phyloP scores from a whole-genome alignment of 2,113 vertebrate species.

The Thalassarche chlororhynchos region DNA sequence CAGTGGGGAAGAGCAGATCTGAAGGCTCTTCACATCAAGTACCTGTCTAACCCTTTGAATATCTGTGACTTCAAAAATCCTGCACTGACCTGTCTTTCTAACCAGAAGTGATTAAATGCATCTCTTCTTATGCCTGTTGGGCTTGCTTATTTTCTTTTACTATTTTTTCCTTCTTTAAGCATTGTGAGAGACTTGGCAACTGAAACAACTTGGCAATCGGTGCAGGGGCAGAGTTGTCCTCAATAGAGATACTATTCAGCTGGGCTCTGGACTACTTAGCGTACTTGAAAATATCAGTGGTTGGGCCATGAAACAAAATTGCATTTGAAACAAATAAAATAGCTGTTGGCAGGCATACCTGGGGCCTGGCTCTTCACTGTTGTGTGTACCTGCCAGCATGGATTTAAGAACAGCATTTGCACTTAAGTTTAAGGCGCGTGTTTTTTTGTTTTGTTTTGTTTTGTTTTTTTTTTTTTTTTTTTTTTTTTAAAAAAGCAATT shows the following conservation, averaged over 20 bases:
- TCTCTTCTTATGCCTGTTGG: neutral
- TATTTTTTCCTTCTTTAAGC: neutral
- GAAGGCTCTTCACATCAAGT: neutral
- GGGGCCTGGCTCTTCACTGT: neutral
- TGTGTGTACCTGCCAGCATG: neutral
- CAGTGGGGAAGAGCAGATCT: neutral
- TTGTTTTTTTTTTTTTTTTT: neutral
- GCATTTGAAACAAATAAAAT: neutral
- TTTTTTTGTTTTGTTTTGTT: too few species aligned
- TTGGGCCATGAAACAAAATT: neutral
- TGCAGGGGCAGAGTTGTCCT: neutral
- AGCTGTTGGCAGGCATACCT: neutral
- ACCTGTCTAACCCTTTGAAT: neutral
- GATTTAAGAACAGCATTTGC: neutral
- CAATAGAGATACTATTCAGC: rapidly evolving
- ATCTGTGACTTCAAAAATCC: neutral
- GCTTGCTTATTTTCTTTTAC: neutral
- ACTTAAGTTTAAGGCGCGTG: neutral
- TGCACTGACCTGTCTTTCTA: neutral
- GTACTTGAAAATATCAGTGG: neutral
- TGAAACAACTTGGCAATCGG: neutral
- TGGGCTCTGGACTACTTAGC: neutral
- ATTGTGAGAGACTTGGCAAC: neutral
- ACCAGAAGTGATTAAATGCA: neutral
- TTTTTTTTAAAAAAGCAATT: too few species aligned